Conservation (phyloP, 2,888 invertebrate genomes). For the Drosophila lutescens region DNA sequence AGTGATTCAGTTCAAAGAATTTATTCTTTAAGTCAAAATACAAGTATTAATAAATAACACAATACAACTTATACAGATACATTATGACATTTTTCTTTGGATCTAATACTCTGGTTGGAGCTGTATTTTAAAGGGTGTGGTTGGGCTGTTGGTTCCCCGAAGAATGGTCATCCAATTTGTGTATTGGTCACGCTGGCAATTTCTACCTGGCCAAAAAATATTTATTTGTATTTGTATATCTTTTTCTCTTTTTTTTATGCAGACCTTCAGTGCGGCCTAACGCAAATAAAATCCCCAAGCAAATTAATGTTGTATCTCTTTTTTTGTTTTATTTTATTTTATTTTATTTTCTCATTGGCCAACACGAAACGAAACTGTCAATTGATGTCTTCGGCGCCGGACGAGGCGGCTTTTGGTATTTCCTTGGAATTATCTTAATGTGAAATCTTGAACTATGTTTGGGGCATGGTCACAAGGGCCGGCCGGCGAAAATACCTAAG, state of each 20-base stretch:
- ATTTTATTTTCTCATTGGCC: slow-evolving; percentile 38
- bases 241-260: slow-evolving; percentile 53
- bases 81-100: neutral
- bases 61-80: neutral
- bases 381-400: slow-evolving; percentile 71
- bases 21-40: no score
- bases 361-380: slow-evolving; percentile 77
- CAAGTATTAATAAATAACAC: neutral
- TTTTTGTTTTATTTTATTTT: neutral
- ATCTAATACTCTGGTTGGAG: slow-evolving; percentile 9
- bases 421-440: slow-evolving; percentile 78
- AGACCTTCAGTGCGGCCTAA: slow-evolving; percentile 68
- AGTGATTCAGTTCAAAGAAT: neutral
- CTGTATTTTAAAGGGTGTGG: slow-evolving; percentile 49
- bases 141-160: slow-evolving; percentile 30
- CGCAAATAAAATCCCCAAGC: slow-evolving; percentile 62
- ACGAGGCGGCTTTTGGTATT: slow-evolving; percentile 61
- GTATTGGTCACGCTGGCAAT: slow-evolving; percentile 52
- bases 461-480: slow-evolving; percentile 74
- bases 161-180: slow-evolving; percentile 64
- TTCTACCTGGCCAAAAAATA: slow-evolving; percentile 61
- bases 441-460: slow-evolving; percentile 77
- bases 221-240: slow-evolving; percentile 15
- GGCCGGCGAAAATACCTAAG: slow-evolving; percentile 51
- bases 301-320: slow-evolving; percentile 46